A percentile compares a stretch with the other conserved stretches of the same genome.
Evolutionary conservation across 1,140 invertebrate species (phyloP).

Genomic region (Tribolium madens): DNA sequence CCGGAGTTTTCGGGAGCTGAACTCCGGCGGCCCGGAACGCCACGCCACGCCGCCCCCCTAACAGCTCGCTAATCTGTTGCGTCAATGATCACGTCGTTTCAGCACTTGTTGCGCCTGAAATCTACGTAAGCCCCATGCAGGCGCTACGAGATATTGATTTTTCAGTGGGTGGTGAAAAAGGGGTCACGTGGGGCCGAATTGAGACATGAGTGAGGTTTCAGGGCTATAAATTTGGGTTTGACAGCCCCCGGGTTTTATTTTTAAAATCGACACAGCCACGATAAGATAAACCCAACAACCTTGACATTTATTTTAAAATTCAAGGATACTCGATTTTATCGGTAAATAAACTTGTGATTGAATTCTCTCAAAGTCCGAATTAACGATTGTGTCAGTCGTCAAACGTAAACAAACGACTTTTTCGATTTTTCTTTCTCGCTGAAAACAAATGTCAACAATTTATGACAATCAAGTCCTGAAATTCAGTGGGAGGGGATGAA

Average conservation of each 20-base stretch:
- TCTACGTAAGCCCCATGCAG: constrained; percentile 43
- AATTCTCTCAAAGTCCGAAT: neutral
- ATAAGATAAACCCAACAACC: neutral
- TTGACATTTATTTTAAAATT: neutral
- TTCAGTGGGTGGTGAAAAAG: constrained; percentile 28
- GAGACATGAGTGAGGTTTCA: too few species aligned
- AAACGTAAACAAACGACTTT: neutral
- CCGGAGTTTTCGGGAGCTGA: neutral
- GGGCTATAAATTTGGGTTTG: too few species aligned
- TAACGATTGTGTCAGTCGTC: neutral
- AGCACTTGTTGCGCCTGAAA: constrained; percentile 44
- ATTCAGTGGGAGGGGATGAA: neutral
- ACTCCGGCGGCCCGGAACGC: neutral
- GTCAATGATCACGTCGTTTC: constrained; percentile 35
- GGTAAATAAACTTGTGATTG: neutral
- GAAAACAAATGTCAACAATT: neutral
- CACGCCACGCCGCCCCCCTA: neutral
- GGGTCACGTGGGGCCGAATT: too few species aligned
- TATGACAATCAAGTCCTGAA: neutral
- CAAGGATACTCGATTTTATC: neutral
- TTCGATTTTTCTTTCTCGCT: too few species aligned
- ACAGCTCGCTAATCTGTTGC: constrained; percentile 34
- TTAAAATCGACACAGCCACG: neutral
- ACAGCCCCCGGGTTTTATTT: too few species aligned
- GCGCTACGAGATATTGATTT: constrained; percentile 37